These are phyloP conservation scores for Theristicus caerulescens DNA, from an alignment of 2,113 vertebrate species.

Conservation along the genomic window DNA sequence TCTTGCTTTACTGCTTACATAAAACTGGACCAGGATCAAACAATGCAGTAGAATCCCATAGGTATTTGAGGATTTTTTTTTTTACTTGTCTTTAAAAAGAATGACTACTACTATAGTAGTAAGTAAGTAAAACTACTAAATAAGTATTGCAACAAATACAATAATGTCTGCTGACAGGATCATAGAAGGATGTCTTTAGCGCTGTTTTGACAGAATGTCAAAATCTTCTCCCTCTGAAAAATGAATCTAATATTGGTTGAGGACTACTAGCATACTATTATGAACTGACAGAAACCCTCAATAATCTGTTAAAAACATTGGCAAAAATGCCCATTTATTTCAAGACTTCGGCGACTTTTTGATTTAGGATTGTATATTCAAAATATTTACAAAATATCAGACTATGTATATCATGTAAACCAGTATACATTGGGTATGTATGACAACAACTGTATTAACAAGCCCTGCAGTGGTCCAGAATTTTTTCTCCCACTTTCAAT, in stretches of 20 bases:
- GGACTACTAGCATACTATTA: neutral
- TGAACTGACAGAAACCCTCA: neutral
- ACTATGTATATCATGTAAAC: neutral
- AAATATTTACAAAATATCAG: neutral
- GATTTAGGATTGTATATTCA: neutral
- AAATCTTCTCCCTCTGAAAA: neutral
- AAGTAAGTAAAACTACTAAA: neutral
- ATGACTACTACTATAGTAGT: neutral
- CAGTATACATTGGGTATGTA: neutral
- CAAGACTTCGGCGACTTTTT: neutral
- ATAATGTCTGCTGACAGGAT: neutral
- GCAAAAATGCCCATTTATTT: neutral
- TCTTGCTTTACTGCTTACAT: neutral
- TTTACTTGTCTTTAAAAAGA: neutral
- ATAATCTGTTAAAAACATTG: neutral
- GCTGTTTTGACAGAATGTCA: neutral
- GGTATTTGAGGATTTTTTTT: neutral
- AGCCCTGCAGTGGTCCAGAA: neutral
- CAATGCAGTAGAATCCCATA: neutral
- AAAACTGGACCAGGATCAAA: neutral
- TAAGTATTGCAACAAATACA: neutral
- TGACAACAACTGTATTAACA: neutral
- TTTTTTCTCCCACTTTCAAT: neutral
- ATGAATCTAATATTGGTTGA: neutral
- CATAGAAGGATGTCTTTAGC: neutral